These are phyloP conservation scores for Drosophila monieri DNA, from an alignment of 2,888 invertebrate genomes.

Conservation along the genomic window DNA sequence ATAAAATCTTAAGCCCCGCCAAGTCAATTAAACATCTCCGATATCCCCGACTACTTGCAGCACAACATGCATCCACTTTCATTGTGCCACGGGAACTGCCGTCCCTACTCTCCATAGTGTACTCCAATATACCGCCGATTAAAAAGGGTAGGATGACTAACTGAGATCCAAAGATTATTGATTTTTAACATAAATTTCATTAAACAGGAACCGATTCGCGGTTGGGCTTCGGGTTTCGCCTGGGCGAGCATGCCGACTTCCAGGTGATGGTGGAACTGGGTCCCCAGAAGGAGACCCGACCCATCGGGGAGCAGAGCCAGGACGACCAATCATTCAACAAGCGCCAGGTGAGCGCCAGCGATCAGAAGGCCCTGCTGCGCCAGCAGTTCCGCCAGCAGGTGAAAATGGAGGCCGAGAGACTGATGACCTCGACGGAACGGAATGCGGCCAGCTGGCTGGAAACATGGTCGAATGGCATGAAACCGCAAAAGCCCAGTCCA, in stretches of 20 bases:
- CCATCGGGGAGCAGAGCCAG: slow-evolving; percentile 85
- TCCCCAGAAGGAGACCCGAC: slow-evolving; percentile 90
- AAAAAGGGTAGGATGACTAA: slow-evolving; percentile 89
- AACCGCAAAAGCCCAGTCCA: slow-evolving; percentile 59
- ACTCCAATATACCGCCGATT: slow-evolving; percentile 93
- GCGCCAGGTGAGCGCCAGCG: slow-evolving; percentile 76
- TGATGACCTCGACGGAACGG: slow-evolving; percentile 80
- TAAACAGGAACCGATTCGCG: slow-evolving; percentile 90
- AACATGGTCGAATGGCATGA: slow-evolving; percentile 87
- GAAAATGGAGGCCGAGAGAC: slow-evolving; percentile 85
- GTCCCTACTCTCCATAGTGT: slow-evolving; percentile 90
- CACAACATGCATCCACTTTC: slow-evolving; percentile 84
- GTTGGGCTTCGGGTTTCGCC: slow-evolving; percentile 91
- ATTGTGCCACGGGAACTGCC: slow-evolving; percentile 93
- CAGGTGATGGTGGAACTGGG: slow-evolving; percentile 91
- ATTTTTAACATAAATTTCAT: background rate
- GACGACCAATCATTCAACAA: slow-evolving; percentile 79
- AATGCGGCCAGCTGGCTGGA: slow-evolving; percentile 85
- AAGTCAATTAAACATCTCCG: slow-evolving; percentile 19
- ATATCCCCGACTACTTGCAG: slow-evolving; percentile 49
- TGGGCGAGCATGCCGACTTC: slow-evolving; percentile 92
- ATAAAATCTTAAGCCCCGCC: slow-evolving; percentile 8
- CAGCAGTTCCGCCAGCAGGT: slow-evolving; percentile 70
- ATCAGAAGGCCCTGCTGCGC: slow-evolving; percentile 60
- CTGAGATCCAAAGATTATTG: background rate